Conservation (phyloP, 2,888 invertebrate genomes). For the Laspeyria flexula region DNA sequence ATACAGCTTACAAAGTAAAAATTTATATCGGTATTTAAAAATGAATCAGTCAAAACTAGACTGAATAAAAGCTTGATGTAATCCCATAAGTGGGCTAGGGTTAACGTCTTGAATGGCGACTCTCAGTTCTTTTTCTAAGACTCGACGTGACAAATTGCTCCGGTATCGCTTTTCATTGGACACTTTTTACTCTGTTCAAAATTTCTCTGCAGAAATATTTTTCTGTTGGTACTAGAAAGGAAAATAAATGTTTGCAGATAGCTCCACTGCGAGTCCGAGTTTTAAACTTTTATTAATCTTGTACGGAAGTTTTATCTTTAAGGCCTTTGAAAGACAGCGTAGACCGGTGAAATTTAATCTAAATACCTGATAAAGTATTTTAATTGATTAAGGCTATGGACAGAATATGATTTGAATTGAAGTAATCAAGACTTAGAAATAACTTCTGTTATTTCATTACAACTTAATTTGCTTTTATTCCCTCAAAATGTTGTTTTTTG, state of each 20-base stretch:
- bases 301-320: background rate
- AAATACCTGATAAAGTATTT: no score
- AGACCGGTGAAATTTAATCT: no score
- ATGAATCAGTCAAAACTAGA: constrained; percentile 43
- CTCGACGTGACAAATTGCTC: constrained; percentile 59
- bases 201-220: constrained; percentile 46
- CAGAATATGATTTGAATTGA: no score
- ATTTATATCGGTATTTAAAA: constrained; percentile 40
- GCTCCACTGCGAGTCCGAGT: constrained; percentile 15
- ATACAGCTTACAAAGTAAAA: constrained; percentile 25
- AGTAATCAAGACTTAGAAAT: no score
- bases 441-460: background rate
- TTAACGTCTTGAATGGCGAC: constrained; percentile 35
- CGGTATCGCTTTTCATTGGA: constrained; percentile 56
- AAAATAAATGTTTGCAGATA: constrained; percentile 49
- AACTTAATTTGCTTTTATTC: background rate
- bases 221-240: constrained; percentile 33
- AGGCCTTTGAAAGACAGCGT: background rate
- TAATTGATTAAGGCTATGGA: no score
- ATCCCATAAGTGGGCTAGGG: constrained; percentile 36
- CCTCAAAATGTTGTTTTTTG: no score
- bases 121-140: constrained; percentile 42
- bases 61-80: constrained; percentile 40
- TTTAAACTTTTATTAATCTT: constrained; percentile 19
- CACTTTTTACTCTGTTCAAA: constrained; percentile 54